Base-by-base conservation (phyloP, 2,113 vertebrate genomes). In the Macquaria ambigua region DNA sequence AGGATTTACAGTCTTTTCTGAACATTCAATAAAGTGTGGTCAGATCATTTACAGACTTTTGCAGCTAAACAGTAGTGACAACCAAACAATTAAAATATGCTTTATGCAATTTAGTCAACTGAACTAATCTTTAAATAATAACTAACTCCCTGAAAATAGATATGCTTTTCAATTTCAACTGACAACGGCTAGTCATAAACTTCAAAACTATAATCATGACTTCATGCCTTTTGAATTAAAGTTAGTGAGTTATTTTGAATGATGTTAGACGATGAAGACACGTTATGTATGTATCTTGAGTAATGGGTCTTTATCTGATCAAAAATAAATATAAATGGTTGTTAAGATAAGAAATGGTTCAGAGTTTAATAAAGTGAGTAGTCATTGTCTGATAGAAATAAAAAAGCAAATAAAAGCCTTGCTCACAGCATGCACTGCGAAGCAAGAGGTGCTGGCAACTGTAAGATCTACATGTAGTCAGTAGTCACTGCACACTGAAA, bases 21-120 rank as follows among this genome's bases (percentile, higher is more conserved):
- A 71, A 23, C 1, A 41, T 81, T 76, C 12, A 64, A 6, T 58
- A 25, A 50, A 56, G 46, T 23, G 3, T 31, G 11, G 34, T 81
- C 25, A 68, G 31, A 41, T 64, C 25, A 39, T 64, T 77, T 50
- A 6, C 7, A 84, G 28, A 76, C 2, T 18, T 80, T 18, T 79
- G 8, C 43, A 39, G 12, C 23, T 20, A 34, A 53, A 39, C 70
- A 50, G 41, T 8, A 59, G 31, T 67, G 11, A 52, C 12, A 37
- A 43, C 8, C 48, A 39, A 43, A 53, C 8, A 56, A 56, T 41
- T n/a, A 25, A 43, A 81, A 67, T 46, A 64, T 20, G 12, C 1
- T 73, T 58, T 2, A 75, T 75, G 16, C 10, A 66, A 23, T 43
- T 75, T 31, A 46, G 46, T 56, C 8, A 70, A 56, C 63, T 72